Base-by-base conservation (phyloP, 2,888 invertebrate genomes). In the Agonopterix subpropinquella region DNA sequence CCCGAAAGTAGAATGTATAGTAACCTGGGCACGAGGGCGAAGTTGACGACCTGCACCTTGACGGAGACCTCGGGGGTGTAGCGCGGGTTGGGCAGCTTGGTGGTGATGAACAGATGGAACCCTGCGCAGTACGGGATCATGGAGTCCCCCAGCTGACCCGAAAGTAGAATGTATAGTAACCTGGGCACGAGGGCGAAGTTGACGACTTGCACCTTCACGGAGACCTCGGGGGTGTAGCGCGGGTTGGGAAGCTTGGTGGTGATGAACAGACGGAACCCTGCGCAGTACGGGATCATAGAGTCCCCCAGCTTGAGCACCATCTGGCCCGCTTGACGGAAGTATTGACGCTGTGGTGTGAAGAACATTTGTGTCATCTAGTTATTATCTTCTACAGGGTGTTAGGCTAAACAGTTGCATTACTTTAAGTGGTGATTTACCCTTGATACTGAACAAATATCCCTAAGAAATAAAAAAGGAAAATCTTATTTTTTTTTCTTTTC, bases 211-310 rank as follows among this genome's bases (percentile, higher is more conserved):
- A 94, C 92, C 77, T 97, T 98, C 57, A 95, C 95, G 0, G 95
- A 93, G 0, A 94, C 91, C 79, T 98, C 97, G 0, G 97, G 97
- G 0, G 95, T 91, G 69, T 96, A 97, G 70, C 94, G 94, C 0
- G 97, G 97, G 84, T 97, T 97, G 0, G 96, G 91, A 49, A 97
- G 83, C 73, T 95, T 96, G 1, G 96, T 96, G 0, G 97, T 97
- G 68, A 98, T 92, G 73, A 93, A 97, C 1, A 98, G 89, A 0
- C 92, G 91, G 78, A 97, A 97, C 47, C 94, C 92, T 0, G 91
- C 77, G 59, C 92, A 92, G 73, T 92, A 95, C 1, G 96, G 96
- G 18, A 97, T 92, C 7, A 95, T 85, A 11, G 93, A 92, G 59
- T 98, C 97, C 0, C 97, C 97, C 44, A 98, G 84, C 61, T 96